Base-by-base conservation (phyloP, 2,888 invertebrate genomes). In the Pristionchus arcanus region DNA sequence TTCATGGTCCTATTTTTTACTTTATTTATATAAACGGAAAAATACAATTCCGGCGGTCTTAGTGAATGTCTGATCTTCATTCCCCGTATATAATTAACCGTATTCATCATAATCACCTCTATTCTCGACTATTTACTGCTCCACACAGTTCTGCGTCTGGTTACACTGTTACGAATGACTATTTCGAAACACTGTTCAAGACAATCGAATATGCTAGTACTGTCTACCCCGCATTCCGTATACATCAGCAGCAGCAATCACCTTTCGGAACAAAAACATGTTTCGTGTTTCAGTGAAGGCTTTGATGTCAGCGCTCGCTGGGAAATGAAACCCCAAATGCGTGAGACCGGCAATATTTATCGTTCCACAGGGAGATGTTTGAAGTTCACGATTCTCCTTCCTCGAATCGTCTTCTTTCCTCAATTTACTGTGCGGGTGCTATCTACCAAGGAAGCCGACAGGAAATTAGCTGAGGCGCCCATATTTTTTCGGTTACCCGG, bases 331-430 rank as follows among this genome's bases (percentile, higher is more conserved):
- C 74, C 0, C 16, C 4, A 16, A 74, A 74, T 34, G 13, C 15
- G 71, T n/a, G 66, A 66, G 28, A 7, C 5, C n/a, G n/a, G n/a
- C 42, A 49, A 55, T 7, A 63, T 63, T 63, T n/a, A 63, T 63
- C n/a, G 63, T 63, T 63, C 63, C 63, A n/a, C 63, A 9, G 63
- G 63, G 63, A 63, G n/a, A 63, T 63, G 63, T 25, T 63, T 63
- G 25, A 91, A 91, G 89, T 94, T 94, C 63, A 63, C 66, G 93
- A 93, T 59, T 94, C 49, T 93, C 94, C 25, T 90, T 90, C 16
- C 2, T 42, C 15, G 34, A 74, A 16, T 19, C 74, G 19, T 25
- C 34, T 9, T 5, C 3, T 9, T 34, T 74, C 15, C 37, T 34
- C 37, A 37, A 74, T 42, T 74, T 25, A 74, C 71, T 34, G 74